A percentile compares a stretch with the other conserved stretches of the same genome.
These are phyloP conservation scores for Baryphthengus martii DNA, from an alignment of 2,113 vertebrate genomes.

Conservation along the genomic window DNA sequence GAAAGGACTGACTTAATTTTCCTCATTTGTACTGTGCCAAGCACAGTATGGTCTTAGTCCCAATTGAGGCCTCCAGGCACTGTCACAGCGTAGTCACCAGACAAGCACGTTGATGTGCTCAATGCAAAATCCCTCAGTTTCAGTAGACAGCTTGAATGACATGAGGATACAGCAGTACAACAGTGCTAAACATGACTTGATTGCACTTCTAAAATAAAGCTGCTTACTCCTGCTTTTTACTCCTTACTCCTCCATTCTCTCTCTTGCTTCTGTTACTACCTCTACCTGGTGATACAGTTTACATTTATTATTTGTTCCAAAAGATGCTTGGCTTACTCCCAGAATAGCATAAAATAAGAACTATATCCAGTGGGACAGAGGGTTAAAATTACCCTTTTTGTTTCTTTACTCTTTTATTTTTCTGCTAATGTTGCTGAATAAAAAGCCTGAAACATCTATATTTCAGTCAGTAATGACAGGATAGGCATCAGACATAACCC, in stretches of 20 bases:
- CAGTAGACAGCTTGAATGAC: neutral
- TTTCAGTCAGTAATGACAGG: neutral
- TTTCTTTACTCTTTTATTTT: neutral
- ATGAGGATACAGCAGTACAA: neutral
- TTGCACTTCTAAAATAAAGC: neutral
- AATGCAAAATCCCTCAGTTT: neutral
- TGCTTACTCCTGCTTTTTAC: slow-evolving; percentile 19
- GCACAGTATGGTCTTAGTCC: neutral
- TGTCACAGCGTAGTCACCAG: neutral
- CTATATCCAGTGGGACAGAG: neutral
- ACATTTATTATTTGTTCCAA: slow-evolving; percentile 6
- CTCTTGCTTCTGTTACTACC: neutral
- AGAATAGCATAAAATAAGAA: neutral
- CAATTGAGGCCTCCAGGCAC: neutral
- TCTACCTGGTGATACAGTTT: neutral
- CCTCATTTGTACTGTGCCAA: neutral
- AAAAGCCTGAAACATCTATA: neutral
- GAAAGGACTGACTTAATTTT: slow-evolving; percentile 15
- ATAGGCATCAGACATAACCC: neutral
- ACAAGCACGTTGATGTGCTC: neutral
- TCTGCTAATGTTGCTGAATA: neutral
- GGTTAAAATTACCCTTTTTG: neutral
- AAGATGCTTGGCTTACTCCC: neutral
- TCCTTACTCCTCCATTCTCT: neutral
- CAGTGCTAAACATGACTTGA: neutral